Base-by-base conservation (phyloP, 1,140 invertebrate genomes). In the Macrostomum lignano region DNA sequence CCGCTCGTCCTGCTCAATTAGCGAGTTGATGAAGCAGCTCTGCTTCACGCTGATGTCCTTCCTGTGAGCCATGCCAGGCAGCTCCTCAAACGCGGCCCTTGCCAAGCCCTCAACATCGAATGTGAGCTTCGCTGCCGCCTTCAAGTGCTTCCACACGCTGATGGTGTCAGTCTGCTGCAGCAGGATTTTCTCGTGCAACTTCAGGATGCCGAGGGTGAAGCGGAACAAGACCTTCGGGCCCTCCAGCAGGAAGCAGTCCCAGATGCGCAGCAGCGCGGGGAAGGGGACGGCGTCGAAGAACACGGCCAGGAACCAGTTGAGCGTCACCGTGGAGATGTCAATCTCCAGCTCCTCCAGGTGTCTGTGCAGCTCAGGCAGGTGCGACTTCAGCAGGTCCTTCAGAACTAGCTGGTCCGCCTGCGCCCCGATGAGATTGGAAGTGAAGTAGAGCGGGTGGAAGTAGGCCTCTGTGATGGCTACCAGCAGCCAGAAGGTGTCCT, bases 401-500 rank as follows among this genome's bases (percentile, higher is more conserved):
- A n/a, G n/a, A n/a, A n/a, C n/a, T n/a, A n/a, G n/a, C n/a, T n/a
- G n/a, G n/a, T n/a, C 62, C 19, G 60, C 57, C 45, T 65, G 63
- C 17, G 62, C 62, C 3, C 62, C 62, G 14, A 58, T 57, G 15
- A 64, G 42, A 37, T 51, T 54, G 36, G 59, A 45, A 37, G 64
- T 60, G 41, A 64, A 65, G 35, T 64, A 64, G 30, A 55, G 51
- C 1, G 47, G 40, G 3, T 51, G 41, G 39, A 65, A 63, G 39
- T 58, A n/a, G n/a, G n/a, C n/a, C n/a, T n/a, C n/a, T n/a, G n/a
- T n/a, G n/a, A n/a, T n/a, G n/a, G n/a, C n/a, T n/a, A n/a, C n/a
- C n/a, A n/a, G n/a, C n/a, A n/a, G n/a, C 62, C 62, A 64, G 42
- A 64, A 64, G 7, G 63, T 51, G 43, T 64, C 61, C 35, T 63